Percentiles rank a stretch among this genome's conserved stretches.
Evolutionary conservation across 1,140 invertebrate genomes (phyloP).

Genomic region (Plodia interpunctella): DNA sequence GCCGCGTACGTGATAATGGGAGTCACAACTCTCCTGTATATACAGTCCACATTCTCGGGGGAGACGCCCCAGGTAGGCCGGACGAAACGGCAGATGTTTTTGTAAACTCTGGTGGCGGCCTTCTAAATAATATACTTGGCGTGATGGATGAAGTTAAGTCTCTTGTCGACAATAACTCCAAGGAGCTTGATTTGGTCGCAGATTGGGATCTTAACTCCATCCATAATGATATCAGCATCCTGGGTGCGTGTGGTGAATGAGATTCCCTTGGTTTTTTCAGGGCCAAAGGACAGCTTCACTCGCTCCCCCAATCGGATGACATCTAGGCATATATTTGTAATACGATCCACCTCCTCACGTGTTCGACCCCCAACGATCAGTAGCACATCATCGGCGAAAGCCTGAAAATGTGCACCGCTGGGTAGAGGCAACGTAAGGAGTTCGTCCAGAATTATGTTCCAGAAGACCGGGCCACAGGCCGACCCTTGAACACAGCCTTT

Average conservation of each 20-base stretch:
- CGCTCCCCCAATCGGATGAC: slow-evolving; percentile 18
- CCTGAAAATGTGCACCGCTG: too few species aligned
- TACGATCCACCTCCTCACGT: slow-evolving; percentile 16
- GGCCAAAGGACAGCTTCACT: slow-evolving; percentile 22
- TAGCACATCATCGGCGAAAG: too few species aligned
- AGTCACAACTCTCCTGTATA: slow-evolving; percentile 21
- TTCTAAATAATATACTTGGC: slow-evolving; percentile 17
- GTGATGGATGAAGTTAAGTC: slow-evolving; percentile 17
- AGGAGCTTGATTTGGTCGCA: slow-evolving; percentile 17
- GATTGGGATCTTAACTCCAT: not conserved
- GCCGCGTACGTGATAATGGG: slow-evolving; percentile 17
- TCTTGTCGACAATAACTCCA: slow-evolving; percentile 24
- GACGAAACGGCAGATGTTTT: not conserved
- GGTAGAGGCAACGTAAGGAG: too few species aligned
- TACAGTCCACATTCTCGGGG: slow-evolving; percentile 22
- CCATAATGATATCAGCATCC: not conserved
- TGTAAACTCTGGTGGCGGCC: slow-evolving; percentile 3
- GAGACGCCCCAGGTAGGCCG: slow-evolving; percentile 28
- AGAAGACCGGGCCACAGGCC: too few species aligned
- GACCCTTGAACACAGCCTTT: too few species aligned
- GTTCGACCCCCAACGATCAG: too few species aligned
- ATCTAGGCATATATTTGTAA: not conserved
- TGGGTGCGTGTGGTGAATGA: slow-evolving; percentile 18
- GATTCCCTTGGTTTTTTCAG: slow-evolving; percentile 21
- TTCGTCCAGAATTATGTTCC: too few species aligned